Evolutionary conservation across 1,140 invertebrate species (phyloP).

Genomic region (Nasonia longicornis): DNA sequence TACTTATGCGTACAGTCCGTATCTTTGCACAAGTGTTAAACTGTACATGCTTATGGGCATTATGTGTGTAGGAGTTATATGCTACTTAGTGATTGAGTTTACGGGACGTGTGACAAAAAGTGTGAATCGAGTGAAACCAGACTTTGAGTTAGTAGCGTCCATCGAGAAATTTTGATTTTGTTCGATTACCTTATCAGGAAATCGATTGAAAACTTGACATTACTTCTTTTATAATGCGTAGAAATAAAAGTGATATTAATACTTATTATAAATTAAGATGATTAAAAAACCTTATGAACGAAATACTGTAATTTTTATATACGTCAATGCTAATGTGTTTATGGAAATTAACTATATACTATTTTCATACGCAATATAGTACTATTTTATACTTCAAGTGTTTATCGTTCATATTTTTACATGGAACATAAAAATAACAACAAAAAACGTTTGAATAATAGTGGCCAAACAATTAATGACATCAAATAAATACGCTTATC

Average conservation of each 20-base stretch:
- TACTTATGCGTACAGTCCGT: conserved; percentile 83
- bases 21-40: conserved; percentile 82
- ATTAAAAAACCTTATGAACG: background rate
- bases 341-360: background rate
- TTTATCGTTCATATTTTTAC: background rate
- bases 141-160: conserved; percentile 60
- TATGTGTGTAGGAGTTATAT: conserved; percentile 79
- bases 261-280: background rate
- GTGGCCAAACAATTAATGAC: background rate
- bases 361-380: background rate
- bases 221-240: background rate
- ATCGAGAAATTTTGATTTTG: conserved; percentile 34
- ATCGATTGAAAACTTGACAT: background rate
- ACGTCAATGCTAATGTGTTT: background rate
- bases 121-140: conserved; percentile 50
- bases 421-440: conserved; percentile 6
- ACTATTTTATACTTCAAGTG: background rate
- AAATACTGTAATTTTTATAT: background rate
- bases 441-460: background rate
- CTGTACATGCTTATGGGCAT: conserved; percentile 81
- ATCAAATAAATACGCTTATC: conserved; percentile 48
- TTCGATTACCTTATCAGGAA: background rate
- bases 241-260: background rate
- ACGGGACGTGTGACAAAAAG: conserved; percentile 48
- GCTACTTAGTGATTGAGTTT: conserved; percentile 72